These are phyloP conservation scores for Ernsta delagoae DNA, from an alignment of 2,888 invertebrate genomes.

Conservation along the genomic window DNA sequence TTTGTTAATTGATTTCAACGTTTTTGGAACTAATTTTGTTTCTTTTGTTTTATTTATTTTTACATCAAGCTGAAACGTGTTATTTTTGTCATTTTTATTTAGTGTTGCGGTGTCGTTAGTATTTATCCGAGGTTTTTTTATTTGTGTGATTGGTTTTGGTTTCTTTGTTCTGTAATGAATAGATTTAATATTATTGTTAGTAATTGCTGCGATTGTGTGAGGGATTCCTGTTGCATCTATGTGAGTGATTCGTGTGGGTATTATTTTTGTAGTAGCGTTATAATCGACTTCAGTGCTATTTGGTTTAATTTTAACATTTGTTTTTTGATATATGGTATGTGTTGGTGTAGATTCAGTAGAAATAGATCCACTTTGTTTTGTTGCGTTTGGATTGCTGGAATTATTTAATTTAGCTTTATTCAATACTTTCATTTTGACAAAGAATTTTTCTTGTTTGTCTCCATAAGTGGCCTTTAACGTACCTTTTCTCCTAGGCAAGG, in stretches of 20 bases:
- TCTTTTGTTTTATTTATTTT: slow-evolving; percentile 63
- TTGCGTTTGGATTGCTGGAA: slow-evolving; percentile 34
- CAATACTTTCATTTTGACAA: slow-evolving; percentile 50
- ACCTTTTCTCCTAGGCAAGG: slow-evolving; percentile 73
- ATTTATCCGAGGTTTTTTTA: slow-evolving; percentile 62
- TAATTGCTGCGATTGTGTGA: slow-evolving; percentile 71
- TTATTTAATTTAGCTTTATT: slow-evolving; percentile 28
- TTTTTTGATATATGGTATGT: slow-evolving; percentile 9
- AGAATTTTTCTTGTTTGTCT: slow-evolving; percentile 74
- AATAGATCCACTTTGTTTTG: slow-evolving; percentile 40
- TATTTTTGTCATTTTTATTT: slow-evolving; percentile 48
- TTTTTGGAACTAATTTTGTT: slow-evolving; percentile 62
- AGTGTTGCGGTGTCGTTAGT: slow-evolving; percentile 47
- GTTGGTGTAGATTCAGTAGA: slow-evolving; percentile 13
- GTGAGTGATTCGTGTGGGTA: slow-evolving; percentile 34
- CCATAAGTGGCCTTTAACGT: slow-evolving; percentile 81
- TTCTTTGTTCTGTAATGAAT: slow-evolving; percentile 76
- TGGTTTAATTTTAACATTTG: slow-evolving; percentile 6
- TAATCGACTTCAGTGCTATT: slow-evolving; percentile 1
- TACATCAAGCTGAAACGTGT: slow-evolving; percentile 44
- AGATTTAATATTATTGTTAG: slow-evolving; percentile 72
- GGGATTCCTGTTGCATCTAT: slow-evolving; percentile 48
- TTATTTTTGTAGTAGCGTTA: slow-evolving; percentile 8
- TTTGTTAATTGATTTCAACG: slow-evolving; percentile 78
- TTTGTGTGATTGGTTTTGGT: slow-evolving; percentile 69